These are phyloP conservation scores for Poliocrania exsul DNA, from an alignment of 2,797 vertebrate genomes.

Conservation along the genomic window DNA sequence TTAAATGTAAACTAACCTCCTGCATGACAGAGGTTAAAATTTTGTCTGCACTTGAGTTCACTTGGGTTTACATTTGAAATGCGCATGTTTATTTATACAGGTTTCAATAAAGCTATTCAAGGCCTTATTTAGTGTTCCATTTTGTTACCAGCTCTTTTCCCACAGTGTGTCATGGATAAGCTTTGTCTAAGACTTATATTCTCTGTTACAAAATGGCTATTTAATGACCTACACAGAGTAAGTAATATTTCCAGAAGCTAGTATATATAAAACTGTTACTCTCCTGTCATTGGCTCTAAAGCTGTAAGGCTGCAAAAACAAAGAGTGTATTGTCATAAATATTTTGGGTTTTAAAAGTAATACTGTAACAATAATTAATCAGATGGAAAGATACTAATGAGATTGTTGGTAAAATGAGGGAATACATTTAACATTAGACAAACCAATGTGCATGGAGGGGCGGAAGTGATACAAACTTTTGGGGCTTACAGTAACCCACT, in stretches of 20 bases:
- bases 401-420: background rate
- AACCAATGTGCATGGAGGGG: rapidly evolving
- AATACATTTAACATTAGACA: background rate
- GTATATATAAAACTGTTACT: background rate
- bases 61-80: constrained; percentile 99
- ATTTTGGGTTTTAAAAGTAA: background rate
- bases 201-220: background rate
- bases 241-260: background rate
- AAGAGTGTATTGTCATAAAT: background rate
- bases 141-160: constrained; percentile 68
- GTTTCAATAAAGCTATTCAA: constrained; percentile 99
- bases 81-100: constrained; percentile 99
- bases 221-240: background rate
- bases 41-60: constrained; percentile 99
- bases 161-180: background rate
- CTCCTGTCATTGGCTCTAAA: background rate
- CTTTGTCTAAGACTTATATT: background rate
- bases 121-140: constrained; percentile 82
- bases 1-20: constrained; percentile 89
- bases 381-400: background rate
- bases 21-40: constrained; percentile 95
- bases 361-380: background rate
- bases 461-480: background rate
- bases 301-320: background rate
- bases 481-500: background rate